Evolutionary conservation across 2,797 vertebrate species (phyloP), one percentile per base, ranked within the genome.

Genomic region (Champsocephalus esox): DNA sequence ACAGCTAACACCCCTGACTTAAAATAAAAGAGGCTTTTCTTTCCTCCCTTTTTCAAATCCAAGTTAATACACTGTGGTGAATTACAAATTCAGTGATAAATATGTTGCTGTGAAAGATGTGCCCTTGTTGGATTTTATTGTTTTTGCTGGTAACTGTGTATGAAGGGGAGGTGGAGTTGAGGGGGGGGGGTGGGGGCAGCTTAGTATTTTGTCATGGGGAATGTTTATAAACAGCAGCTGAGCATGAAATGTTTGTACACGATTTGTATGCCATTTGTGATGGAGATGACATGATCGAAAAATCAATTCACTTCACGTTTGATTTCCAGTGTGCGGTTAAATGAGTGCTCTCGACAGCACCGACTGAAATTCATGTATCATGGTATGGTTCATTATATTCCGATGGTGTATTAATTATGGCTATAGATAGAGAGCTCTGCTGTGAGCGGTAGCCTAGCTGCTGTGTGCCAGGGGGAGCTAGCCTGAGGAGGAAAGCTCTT

Each of bases 1-100:
- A 92, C 85, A 84, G 89, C 89, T 90, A 91, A 92, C 86, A 90
- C 88, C 87, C 95, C 93, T 91, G 96, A 96, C 96, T 96, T 96
- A 95, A 95, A 97, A 95, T 95, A 95, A 96, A 92, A 89, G 75
- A 86, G 87, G 81, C 79, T 87, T 90, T 90, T 89, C 86, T 87
- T 75, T 80, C 82, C 77, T 75, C 73, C 79, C 73, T 43, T 70
- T 81, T 81, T 81, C 75, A 89, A 91, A 93, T 92, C 89, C 85
- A 7, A 59, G 73, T 79, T 88, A 92, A 90, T 90, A 82, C 88
- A 92, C 83, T 80, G 87, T 80, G 84, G 66, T 73, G 83, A 92
- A 91, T 93, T 90, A 89, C 86, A 90, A 89, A 91, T 90, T 91
- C 77, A 65, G 74, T 72, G 88, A 93, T 93, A 89, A 92, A 93